Percentiles rank a stretch among this genome's conserved stretches.
Conservation (phyloP, 1,140 invertebrate genomes). For the Neocloeon triangulifer region DNA sequence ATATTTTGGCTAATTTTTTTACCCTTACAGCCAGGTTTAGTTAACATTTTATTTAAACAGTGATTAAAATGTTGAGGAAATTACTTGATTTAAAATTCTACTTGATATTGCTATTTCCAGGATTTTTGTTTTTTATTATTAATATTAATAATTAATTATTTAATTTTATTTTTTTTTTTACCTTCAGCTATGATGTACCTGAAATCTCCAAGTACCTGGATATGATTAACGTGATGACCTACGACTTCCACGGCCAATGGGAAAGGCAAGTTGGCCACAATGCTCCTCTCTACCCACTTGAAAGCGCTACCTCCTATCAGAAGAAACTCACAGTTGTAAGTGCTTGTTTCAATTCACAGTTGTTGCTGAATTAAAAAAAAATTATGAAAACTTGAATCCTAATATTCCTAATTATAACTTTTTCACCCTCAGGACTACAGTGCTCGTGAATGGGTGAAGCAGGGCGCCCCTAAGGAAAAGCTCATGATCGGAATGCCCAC, state of each 20-base stretch:
- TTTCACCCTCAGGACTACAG: conserved; percentile 77
- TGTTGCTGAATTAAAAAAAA: neutral
- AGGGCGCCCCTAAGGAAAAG: conserved; percentile 87
- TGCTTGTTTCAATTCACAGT: neutral
- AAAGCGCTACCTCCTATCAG: conserved; percentile 70
- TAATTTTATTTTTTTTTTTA: conserved; percentile 7
- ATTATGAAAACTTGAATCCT: neutral
- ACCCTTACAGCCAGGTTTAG: too few relatives aligned
- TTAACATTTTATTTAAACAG: too few relatives aligned
- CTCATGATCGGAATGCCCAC: conserved; percentile 88
- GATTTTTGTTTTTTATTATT: too few relatives aligned
- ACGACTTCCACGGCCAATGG: conserved; percentile 88
- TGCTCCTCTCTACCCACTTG: conserved; percentile 68
- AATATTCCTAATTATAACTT: too few relatives aligned
- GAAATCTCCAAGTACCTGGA: conserved; percentile 87
- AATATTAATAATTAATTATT: too few relatives aligned
- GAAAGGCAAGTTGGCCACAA: conserved; percentile 81
- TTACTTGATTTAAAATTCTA: too few relatives aligned
- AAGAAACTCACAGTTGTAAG: conserved; percentile 70
- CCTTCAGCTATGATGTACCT: conserved; percentile 72
- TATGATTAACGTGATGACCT: conserved; percentile 88
- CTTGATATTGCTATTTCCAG: neutral
- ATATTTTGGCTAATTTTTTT: too few relatives aligned
- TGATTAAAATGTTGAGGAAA: too few relatives aligned
- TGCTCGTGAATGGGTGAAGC: conserved; percentile 77